These are phyloP conservation scores for Patella pellucida DNA, from an alignment of 2,888 invertebrate genomes.

Conservation along the genomic window DNA sequence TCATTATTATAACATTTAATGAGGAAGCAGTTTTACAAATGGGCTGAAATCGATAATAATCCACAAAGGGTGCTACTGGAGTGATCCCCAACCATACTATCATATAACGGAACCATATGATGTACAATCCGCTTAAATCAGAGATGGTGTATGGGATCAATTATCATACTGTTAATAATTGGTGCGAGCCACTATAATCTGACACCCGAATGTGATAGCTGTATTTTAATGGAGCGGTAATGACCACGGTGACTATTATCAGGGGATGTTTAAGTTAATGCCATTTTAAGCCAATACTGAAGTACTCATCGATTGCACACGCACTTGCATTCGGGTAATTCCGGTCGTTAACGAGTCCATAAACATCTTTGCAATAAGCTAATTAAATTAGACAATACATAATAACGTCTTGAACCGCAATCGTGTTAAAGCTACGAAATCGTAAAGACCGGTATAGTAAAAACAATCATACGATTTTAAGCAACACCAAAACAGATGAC, in stretches of 20 bases:
- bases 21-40: neutral
- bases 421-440: neutral
- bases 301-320: neutral
- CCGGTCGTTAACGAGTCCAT: neutral
- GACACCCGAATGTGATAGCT: neutral
- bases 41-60: no score
- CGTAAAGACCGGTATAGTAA: neutral
- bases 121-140: no score
- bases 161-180: neutral
- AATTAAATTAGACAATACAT: neutral
- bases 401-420: no score
- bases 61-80: no score
- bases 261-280: neutral
- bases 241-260: neutral
- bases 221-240: slow-evolving; percentile 1
- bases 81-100: no score
- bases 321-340: neutral
- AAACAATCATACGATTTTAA: no score
- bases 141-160: neutral
- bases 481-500: neutral
- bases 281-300: neutral
- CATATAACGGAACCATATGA: no score
- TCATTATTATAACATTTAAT: neutral
- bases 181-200: neutral
- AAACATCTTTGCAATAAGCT: neutral